Conservation (phyloP, 2,888 invertebrate species). For the Hesperia comma region DNA sequence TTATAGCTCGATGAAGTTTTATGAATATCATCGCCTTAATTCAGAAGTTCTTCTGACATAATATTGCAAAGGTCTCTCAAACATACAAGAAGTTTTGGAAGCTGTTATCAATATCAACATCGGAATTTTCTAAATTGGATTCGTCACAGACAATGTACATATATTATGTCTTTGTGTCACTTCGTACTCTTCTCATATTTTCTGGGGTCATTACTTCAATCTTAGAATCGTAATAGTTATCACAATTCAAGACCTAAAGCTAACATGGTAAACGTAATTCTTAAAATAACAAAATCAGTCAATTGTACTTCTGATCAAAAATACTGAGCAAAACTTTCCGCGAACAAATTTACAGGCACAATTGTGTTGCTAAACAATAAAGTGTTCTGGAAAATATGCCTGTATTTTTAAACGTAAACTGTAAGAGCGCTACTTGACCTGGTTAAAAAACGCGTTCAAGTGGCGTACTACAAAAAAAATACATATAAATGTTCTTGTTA, state of each 20-base stretch:
- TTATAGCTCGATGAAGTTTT: not conserved
- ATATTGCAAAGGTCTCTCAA: no score
- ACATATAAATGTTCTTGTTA: slow-evolving; percentile 8
- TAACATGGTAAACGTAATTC: no score
- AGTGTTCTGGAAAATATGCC: slow-evolving; percentile 2
- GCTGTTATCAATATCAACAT: no score
- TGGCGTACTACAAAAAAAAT: slow-evolving; percentile 11
- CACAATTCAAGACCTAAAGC: no score
- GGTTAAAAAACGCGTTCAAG: slow-evolving; percentile 15
- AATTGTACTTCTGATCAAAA: not conserved
- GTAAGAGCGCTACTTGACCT: slow-evolving; percentile 25
- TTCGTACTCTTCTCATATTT: no score
- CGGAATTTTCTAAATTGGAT: no score
- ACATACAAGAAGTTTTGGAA: no score
- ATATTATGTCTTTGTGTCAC: no score
- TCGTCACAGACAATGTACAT: no score
- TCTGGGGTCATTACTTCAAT: no score
- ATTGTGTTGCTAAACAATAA: not conserved
- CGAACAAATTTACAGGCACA: not conserved
- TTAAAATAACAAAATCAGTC: no score
- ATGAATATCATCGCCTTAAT: not conserved
- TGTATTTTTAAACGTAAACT: slow-evolving; percentile 10
- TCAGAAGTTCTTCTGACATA: not conserved
- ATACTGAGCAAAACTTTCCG: not conserved
- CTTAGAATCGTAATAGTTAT: no score